Evolutionary conservation across 2,888 invertebrate genomes (phyloP).

Genomic region (Plebejus anna): DNA sequence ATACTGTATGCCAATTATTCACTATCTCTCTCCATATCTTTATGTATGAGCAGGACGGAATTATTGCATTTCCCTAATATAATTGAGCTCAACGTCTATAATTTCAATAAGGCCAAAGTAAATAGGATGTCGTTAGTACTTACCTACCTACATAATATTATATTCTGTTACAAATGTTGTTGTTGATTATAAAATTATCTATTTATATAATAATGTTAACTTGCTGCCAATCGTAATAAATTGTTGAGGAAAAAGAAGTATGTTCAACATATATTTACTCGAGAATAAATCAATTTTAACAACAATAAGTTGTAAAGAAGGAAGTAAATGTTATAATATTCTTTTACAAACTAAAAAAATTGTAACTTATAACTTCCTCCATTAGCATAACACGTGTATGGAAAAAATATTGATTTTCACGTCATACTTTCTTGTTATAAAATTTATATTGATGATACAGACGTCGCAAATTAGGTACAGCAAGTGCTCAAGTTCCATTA

Average conservation of each 20-base stretch:
- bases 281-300: too few relatives aligned
- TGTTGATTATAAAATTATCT: too few relatives aligned
- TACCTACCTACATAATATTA: neutral
- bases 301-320: neutral
- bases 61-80: slow-evolving; percentile 3
- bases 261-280: neutral
- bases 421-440: too few relatives aligned
- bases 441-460: neutral
- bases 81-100: neutral
- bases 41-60: slow-evolving; percentile 8
- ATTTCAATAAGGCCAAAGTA: neutral
- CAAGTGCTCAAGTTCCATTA: neutral
- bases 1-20: slow-evolving; percentile 26
- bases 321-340: too few relatives aligned
- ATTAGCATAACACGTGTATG: neutral
- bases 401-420: neutral
- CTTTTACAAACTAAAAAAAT: neutral
- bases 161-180: neutral
- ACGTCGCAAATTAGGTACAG: neutral
- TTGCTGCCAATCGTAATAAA: neutral
- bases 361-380: neutral
- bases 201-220: neutral
- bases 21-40: slow-evolving; percentile 4
- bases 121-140: neutral
- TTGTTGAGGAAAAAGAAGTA: neutral